phyloP scores from a whole-genome alignment of 2,797 vertebrate genomes.

The Apogon hyalosoma region DNA sequence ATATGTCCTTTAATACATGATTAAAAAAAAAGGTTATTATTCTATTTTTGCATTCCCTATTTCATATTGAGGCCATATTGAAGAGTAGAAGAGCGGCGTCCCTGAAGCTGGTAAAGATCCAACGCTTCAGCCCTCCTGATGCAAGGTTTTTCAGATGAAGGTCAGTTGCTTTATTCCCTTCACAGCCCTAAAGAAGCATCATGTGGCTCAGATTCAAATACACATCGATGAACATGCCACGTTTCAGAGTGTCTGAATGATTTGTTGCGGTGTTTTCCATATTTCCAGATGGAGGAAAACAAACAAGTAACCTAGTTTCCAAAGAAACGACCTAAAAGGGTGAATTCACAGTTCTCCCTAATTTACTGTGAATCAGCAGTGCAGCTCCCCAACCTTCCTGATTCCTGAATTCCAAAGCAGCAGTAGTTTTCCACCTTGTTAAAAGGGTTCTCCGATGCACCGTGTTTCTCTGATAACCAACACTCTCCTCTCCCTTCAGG shows the following conservation, averaged over 20 bases:
- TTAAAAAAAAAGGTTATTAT: too few relatives aligned
- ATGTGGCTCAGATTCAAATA: conserved; percentile 7
- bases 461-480: conserved; percentile 67
- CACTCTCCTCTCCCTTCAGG: conserved; percentile 64
- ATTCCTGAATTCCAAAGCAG: conserved; percentile 56
- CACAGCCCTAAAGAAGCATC: conserved; percentile 5
- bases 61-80: conserved; percentile 1
- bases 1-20: too few relatives aligned
- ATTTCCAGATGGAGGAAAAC: conserved; percentile 6
- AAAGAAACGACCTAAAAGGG: conserved; percentile 18
- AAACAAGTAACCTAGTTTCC: conserved; percentile 41
- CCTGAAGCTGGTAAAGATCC: conserved; percentile 12
- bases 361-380: conserved; percentile 62
- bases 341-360: conserved; percentile 30
- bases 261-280: conserved; percentile 2
- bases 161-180: conserved; percentile 8
- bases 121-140: conserved; percentile 5
- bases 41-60: background rate
- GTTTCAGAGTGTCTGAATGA: background rate
- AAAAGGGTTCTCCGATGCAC: conserved; percentile 62
- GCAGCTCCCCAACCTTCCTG: conserved; percentile 39
- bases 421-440: conserved; percentile 63
- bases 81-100: conserved; percentile 3
- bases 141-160: conserved; percentile 25
- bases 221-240: conserved; percentile 2